phyloP scores from a whole-genome alignment of 53 echinoderm and acorn worm genomes.

The Arbacia lixula region DNA sequence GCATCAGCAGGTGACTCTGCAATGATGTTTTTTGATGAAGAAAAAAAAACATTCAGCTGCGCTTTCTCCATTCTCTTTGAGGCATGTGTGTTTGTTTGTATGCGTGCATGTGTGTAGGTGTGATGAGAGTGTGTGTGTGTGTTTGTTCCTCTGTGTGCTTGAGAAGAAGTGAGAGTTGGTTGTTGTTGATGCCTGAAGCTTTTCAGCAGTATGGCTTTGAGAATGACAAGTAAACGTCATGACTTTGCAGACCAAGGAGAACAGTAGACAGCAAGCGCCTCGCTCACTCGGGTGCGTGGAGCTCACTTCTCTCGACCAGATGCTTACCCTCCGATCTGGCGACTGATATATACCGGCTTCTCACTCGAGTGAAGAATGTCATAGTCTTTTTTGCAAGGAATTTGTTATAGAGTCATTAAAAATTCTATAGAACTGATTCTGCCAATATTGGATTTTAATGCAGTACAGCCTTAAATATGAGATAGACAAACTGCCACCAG shows the following conservation, averaged over 20 bases:
- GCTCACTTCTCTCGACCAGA: constrained; percentile 19
- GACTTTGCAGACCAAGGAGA: constrained; percentile 27
- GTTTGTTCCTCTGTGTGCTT: not conserved
- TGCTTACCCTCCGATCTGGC: not conserved
- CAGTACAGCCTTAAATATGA: no score
- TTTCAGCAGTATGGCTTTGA: not conserved
- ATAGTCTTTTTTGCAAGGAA: constrained; percentile 1
- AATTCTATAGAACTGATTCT: constrained; percentile 6
- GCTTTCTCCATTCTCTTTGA: constrained; percentile 47
- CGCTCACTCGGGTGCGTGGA: constrained; percentile 27
- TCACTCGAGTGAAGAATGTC: constrained; percentile 5
- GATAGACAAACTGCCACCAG: no score
- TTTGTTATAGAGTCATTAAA: constrained; percentile 18
- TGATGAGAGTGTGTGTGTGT: not conserved
- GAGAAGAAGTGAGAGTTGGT: not conserved
- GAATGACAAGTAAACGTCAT: constrained; percentile 8
- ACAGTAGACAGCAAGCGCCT: constrained; percentile 8
- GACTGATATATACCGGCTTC: not conserved
- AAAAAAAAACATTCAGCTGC: constrained; percentile 19
- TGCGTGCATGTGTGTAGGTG: constrained; percentile 1
- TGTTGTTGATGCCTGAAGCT: not conserved
- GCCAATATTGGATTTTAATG: constrained; percentile 52
- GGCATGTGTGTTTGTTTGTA: constrained; percentile 16
- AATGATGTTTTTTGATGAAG: no score
- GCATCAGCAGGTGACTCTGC: no score